Conservation (phyloP, 2,113 vertebrate species). For the Sinocyclocheilus anshuiensis region DNA sequence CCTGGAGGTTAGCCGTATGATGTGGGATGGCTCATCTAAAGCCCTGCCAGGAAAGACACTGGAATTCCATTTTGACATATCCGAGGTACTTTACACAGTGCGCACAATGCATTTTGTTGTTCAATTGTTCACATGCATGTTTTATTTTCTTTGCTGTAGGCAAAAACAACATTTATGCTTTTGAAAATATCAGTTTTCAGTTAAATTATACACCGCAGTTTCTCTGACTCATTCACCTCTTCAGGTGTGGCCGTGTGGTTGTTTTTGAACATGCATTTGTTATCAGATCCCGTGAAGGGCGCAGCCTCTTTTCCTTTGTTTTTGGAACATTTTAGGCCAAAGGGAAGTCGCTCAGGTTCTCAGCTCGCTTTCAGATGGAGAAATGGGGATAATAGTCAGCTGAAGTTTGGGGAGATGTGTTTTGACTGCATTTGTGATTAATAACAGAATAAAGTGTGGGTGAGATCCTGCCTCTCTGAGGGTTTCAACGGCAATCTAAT, state of each 20-base stretch:
- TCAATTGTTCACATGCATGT: not conserved
- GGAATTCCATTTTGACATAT: conserved; percentile 98
- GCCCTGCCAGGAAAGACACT: conserved; percentile 96
- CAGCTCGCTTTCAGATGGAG: not conserved
- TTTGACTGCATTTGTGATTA: conserved; percentile 5
- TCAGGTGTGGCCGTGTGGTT: conserved; percentile 3
- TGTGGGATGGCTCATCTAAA: conserved; percentile 93
- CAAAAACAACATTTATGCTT: not conserved
- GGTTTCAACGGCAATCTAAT: not conserved
- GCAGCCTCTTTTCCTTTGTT: not conserved
- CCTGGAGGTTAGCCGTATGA: conserved; percentile 90
- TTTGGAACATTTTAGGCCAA: not conserved
- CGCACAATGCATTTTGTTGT: not conserved
- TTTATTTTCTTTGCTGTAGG: not conserved
- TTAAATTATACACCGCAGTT: not conserved
- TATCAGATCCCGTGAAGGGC: conserved; percentile 5
- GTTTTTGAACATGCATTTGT: not conserved
- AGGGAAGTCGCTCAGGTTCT: not conserved
- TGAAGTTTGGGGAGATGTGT: not conserved
- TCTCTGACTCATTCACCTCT: conserved; percentile 15
- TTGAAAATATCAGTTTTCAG: not conserved
- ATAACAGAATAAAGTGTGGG: not conserved
- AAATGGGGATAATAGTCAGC: not conserved
- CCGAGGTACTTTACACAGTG: conserved; percentile 79
- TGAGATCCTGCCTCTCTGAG: not conserved